Percentiles rank a stretch among this genome's conserved stretches.
phyloP scores from a whole-genome alignment of 2,888 invertebrate genomes.

The Orgyia antiqua region DNA sequence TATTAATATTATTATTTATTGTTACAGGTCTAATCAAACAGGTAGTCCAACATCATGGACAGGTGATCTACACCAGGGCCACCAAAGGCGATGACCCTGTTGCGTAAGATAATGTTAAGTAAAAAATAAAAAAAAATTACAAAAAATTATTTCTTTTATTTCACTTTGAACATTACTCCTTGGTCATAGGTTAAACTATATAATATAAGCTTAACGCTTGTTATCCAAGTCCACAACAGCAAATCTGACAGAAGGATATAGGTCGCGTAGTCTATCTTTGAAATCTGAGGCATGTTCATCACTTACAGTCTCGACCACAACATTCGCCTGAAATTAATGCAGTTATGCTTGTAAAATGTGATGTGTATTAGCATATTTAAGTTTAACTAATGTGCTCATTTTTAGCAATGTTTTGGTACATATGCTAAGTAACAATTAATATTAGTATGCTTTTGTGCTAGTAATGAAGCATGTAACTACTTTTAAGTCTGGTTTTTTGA shows the following conservation, averaged over 20 bases:
- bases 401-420: background rate
- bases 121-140: conserved; percentile 58
- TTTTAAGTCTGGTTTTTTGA: too few species aligned
- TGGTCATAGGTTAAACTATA: background rate
- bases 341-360: too few species aligned
- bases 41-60: conserved; percentile 97
- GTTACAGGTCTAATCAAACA: conserved; percentile 92
- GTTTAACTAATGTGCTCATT: background rate
- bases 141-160: conserved; percentile 9
- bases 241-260: conserved; percentile 56
- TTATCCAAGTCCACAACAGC: conserved; percentile 48
- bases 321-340: conserved; percentile 53
- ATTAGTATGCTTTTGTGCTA: too few species aligned
- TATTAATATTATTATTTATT: conserved; percentile 26
- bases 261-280: conserved; percentile 48
- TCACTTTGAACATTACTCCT: background rate
- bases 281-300: conserved; percentile 54
- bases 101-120: conserved; percentile 79
- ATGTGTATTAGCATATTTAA: background rate
- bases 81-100: conserved; percentile 95
- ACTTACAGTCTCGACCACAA: conserved; percentile 62
- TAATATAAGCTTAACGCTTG: conserved; percentile 26
- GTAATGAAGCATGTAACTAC: too few species aligned
- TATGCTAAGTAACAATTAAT: too few species aligned
- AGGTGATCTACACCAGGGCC: conserved; percentile 97